Base-by-base conservation (phyloP, 92 coral and sea anemone genomes). In the Zoanthus solanderi region DNA sequence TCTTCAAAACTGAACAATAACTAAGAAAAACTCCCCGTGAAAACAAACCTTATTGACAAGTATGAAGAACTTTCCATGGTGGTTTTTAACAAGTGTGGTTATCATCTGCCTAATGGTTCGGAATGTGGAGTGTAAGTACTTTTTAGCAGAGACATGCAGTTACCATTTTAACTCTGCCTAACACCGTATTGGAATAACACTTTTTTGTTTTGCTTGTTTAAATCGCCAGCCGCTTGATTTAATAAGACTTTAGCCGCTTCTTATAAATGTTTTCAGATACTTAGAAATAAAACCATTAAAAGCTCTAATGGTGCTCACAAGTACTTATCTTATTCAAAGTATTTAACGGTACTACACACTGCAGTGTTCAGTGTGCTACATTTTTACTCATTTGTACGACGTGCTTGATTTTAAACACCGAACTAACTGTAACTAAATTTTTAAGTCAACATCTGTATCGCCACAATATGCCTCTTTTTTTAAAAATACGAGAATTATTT, bases 91-190 rank as follows among this genome's bases (percentile, higher is more conserved):
- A 12, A 34, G 30, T 18, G 45, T 81, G 47, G 75, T 66, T 81
- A 67, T 67, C 85, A 67, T 75, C 85, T 66, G 16, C 28, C 44
- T 81, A 81, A 81, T 66, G 75, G 75, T 53, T 28, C 60, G n/a
- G 13, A 73, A 81, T 46, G 75, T 81, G 75, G 71, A 52, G 18
- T 66, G 85, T 81, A 81, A 81, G 85, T 66, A 81, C 75, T 65
- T 8, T 9, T 0, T 1, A 23, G 13, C 1, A 7, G 31, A 10
- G 46, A 23, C 42, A 69, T 13, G 2, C 42, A 18, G 3, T 67
- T 0, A 67, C 32, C 0, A 67, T 28, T 3, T 58, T 4, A 58
- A 58, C 23, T 58, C 14, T 60, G 18, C 16, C 2, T 54, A 54
- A 54, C 60, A 15, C 12, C 12, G 63, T 57, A 4, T 12, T 57